Evolutionary conservation across 2,888 invertebrate genomes (phyloP), one percentile per base, ranked within the genome.

Genomic region (Mesorhabditis belari): DNA sequence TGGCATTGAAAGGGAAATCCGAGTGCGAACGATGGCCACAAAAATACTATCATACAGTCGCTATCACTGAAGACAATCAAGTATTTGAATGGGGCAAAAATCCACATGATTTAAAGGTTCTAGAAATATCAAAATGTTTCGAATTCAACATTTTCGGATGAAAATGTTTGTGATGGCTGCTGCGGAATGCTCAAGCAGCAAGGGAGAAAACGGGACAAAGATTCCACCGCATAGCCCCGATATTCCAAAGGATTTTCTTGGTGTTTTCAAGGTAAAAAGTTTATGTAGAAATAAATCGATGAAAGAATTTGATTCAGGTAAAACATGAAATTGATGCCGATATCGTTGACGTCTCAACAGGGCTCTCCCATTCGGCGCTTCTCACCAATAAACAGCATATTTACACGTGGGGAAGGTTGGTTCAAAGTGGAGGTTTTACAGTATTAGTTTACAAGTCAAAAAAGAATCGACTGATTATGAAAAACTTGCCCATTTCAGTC

Each of bases 321-420:
- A 35, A 35, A 1, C 44, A 35, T n/a, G n/a, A n/a, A 9, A n/a
- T 35, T n/a, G 44, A n/a, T n/a, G 44, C 12, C 12, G 44, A 25
- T 6, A 64, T 71, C 12, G 60, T 51, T 2, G 50, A 51, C 9
- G 52, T 78, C 6, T 71, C 77, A 4, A 71, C 69, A 25, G 78
- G 78, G 17, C 65, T 75, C 6, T 73, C 71, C n/a, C 77, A 77
- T 58, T 73, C 71, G 2, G 76, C 74, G 2, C 57, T 75, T 2
- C 59, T 77, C 50, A 76, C 77, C 3, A 58, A 63, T 0, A 63
- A 71, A 25, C 76, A 76, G 52, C 61, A 69, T 5, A 60, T 78
- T 19, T 78, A 69, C 58, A 75, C 74, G 1, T 78, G 78, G 78
- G 78, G 78, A 49, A 75, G 72, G 58, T 63, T 65, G n/a, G 29